Evolutionary conservation across 1,140 invertebrate genomes (phyloP), one percentile per base, ranked within the genome.

Genomic region (Sweltsa coloradensis): DNA sequence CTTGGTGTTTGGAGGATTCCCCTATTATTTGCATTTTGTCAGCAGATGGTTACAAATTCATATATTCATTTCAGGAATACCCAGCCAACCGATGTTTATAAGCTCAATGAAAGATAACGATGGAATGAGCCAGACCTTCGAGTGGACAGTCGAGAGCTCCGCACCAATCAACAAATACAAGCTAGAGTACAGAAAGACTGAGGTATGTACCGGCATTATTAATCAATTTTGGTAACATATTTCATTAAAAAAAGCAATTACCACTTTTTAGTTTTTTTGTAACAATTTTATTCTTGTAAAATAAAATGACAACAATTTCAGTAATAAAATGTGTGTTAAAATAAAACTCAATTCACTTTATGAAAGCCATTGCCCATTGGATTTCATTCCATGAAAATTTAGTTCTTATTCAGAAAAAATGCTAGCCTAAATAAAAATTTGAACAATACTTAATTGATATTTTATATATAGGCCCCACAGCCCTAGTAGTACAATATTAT

Each of bases 121-220:
- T 27, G 36, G 39, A 18, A 47, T 25, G 19, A 49, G 41, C 34
- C 50, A 50, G 21, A 47, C 24, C 16, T 25, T 55, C 23, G 41
- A 37, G 21, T 55, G 54, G 54, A 42, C 18, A 11, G 26, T 54
- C n/a, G 52, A 53, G 26, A 53, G 52, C 34, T 40, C 44, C 21
- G 25, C 48, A 36, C 29, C 44, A 4, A 44, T 55, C 31, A 34
- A 26, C 16, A 37, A 47, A 21, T 55, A 47, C 41, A 52, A 44
- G 31, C 34, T 55, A 18, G 43, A 37, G 14, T 54, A 41, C 31
- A 51, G 50, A 42, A 49, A 43, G 19, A 43, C 14, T n/a, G 49
- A 51, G 46, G 54, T 51, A 43, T 27, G 48, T 45, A 4, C 21
- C 14, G 39, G n/a, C 25, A 14, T 36, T 22, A 46, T 26, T 24